Base-by-base conservation (phyloP, 2,888 invertebrate genomes). In the Eurytoma californica region DNA sequence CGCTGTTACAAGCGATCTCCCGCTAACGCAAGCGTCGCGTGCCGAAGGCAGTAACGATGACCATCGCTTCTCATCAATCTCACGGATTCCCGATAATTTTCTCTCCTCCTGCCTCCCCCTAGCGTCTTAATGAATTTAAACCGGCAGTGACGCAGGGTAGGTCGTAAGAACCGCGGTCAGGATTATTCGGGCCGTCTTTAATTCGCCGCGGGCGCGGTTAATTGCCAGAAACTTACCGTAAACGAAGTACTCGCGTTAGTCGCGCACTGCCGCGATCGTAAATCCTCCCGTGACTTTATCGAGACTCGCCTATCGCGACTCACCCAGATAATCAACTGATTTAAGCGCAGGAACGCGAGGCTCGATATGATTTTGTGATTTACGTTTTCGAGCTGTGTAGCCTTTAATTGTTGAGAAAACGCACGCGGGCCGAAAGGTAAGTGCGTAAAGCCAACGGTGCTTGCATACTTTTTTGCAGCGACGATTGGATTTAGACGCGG, bases 221-320 rank as follows among this genome's bases (percentile, higher is more conserved):
- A 77, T 72, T 78, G 72, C 72, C 61, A 55, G 72, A 77, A 72
- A 67, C 66, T 66, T 47, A 49, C 28, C 77, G 67, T 53, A 66
- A 60, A 55, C 61, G 72, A 72, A 61, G 60, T 53, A 65, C 69
- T 69, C 28, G 20, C n/a, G 60, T 67, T 67, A 67, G 39, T 4
- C 30, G 18, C 67, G 60, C 67, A 30, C 24, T 7, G 13, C 9
- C 16, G 12, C 16, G 63, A 12, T 14, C 20, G 16, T 65, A 72
- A 63, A 65, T 63, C 63, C n/a, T 18, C n/a, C 24, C 3, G 9
- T 49, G 61, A 60, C 18, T 74, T 16, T 55, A 55, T 65, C 55
- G 61, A 28, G 58, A 13, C 49, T 58, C 30, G 55, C 47, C 18
- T 60, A 13, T 73, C 16, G 20, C 24, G 70, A 14, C 53, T n/a